A percentile compares a stretch with the other conserved stretches of the same genome.
Evolutionary conservation across 1,140 invertebrate genomes (phyloP).

Genomic region (Rhopalosiphum maidis): DNA sequence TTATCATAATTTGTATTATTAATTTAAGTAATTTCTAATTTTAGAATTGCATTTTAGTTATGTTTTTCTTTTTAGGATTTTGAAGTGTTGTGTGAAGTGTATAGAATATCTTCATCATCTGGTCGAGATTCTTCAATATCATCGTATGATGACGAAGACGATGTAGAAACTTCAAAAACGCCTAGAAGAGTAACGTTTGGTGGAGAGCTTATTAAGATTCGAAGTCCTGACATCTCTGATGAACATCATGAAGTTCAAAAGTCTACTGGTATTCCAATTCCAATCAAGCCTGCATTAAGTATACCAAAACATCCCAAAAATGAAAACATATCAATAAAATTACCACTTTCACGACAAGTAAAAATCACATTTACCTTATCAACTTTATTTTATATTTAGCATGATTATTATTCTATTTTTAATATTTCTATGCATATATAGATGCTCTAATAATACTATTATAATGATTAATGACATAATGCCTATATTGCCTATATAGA

Average conservation of each 20-base stretch:
- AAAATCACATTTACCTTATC: background rate
- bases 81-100: slow-evolving; percentile 72
- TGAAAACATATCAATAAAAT: slow-evolving; percentile 17
- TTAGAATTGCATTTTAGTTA: background rate
- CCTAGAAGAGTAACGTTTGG: slow-evolving; percentile 76
- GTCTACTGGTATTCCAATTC: slow-evolving; percentile 60
- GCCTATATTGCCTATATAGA: background rate
- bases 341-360: slow-evolving; percentile 12
- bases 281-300: slow-evolving; percentile 60
- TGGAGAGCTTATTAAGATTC: slow-evolving; percentile 80
- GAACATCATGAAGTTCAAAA: slow-evolving; percentile 65
- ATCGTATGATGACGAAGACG: slow-evolving; percentile 61
- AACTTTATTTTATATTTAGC: background rate
- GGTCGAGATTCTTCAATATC: slow-evolving; percentile 39
- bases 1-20: background rate
- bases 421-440: background rate
- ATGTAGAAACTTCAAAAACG: slow-evolving; percentile 62
- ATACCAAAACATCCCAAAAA: slow-evolving; percentile 58
- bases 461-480: background rate
- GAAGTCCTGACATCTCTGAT: slow-evolving; percentile 75
- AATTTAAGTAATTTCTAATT: background rate
- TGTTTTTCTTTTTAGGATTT: slow-evolving; percentile 66
- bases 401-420: background rate
- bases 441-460: background rate
- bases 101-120: slow-evolving; percentile 61